Evolutionary conservation across 2,113 vertebrate species (phyloP), one percentile per base, ranked within the genome.

Genomic region (Progne subis): DNA sequence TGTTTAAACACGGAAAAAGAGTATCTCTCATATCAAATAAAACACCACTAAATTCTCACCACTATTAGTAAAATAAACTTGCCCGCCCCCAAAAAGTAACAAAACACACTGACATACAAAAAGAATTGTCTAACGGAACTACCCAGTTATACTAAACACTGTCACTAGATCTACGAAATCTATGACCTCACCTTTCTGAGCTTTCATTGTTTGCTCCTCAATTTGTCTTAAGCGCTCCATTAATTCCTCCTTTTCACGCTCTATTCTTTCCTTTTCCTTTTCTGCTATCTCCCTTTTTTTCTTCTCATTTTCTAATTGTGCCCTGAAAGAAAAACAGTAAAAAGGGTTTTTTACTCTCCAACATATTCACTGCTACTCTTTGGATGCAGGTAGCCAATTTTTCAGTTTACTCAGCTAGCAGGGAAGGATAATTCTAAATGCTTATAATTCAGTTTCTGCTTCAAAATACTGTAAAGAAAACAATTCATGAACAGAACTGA

Each of bases 261-360:
- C 99, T 98, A 99, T 99, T 98, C 98, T 98, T 91, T 99, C 99
- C 96, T 99, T 99, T 95, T 99, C 99, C 55, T 99, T 99, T 98
- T 99, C 99, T 43, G 99, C 99, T 68, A 98, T 98, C 96, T 99
- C 99, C 65, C 99, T 98, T 97, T 99, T 99, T 97, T 99, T 99
- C 98, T 99, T 99, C 97, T 99, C 99, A 92, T 99, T 99, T 97
- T 99, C 99, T 95, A 99, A 98, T 74, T 99, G 99, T 86, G 99
- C 99, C 96, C 99, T 99, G 96, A 74, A 76, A 95, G 50, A 94
- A 47, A 94, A 92, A 86, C 1, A 55, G 20, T 85, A 50, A 43
- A 24, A 57, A 18, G 3, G 0, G 2, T 24, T n/a, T 80, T 57
- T 74, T 32, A 63, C 25, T 31, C 20, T 82, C n/a, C 65, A 61